These are phyloP conservation scores for Macrotrachela quadricornifera DNA, from an alignment of 1,140 invertebrate species.

Conservation along the genomic window DNA sequence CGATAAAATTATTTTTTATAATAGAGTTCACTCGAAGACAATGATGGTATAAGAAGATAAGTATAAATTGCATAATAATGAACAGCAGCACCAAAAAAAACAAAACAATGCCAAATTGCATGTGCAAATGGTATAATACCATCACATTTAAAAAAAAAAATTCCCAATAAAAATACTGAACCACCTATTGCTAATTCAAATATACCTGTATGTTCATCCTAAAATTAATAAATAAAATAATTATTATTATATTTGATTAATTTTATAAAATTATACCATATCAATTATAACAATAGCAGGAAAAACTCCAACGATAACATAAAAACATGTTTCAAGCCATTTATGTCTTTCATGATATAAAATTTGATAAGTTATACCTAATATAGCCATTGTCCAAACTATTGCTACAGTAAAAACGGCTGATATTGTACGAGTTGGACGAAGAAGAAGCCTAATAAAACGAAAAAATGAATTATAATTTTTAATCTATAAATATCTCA, in stretches of 20 bases:
- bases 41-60: conserved; percentile 10
- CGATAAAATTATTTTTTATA: no score
- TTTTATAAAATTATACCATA: conserved; percentile 9
- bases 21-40: no score
- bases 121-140: conserved; percentile 76
- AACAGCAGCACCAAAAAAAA: conserved; percentile 55
- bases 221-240: conserved; percentile 11
- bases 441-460: no score
- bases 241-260: background rate
- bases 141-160: conserved; percentile 81
- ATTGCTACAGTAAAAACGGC: conserved; percentile 29
- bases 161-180: conserved; percentile 55
- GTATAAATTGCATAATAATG: conserved; percentile 45
- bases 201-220: conserved; percentile 53
- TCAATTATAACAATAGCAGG: conserved; percentile 39
- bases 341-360: conserved; percentile 76
- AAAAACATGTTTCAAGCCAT: conserved; percentile 66
- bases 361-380: conserved; percentile 73
- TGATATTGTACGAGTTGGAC: no score
- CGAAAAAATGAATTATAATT: no score
- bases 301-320: conserved; percentile 61
- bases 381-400: conserved; percentile 56
- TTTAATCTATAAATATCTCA: no score
- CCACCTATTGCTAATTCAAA: conserved; percentile 60
- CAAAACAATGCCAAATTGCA: conserved; percentile 87